Conservation (phyloP, 2,797 vertebrate species). For the Naso thynnoides region DNA sequence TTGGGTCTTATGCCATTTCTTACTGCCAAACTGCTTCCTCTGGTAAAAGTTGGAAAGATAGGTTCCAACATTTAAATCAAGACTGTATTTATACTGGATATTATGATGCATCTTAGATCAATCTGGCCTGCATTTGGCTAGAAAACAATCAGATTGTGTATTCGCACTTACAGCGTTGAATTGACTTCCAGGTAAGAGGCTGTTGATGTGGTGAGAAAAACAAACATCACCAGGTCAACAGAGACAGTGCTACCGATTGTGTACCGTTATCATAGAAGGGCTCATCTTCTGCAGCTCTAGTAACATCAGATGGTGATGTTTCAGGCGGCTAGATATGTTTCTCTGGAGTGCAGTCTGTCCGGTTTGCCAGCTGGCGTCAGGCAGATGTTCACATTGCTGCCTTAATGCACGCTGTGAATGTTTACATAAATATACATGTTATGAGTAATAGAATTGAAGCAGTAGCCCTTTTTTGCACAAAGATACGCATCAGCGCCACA, state of each 20-base stretch:
- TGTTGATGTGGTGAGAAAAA: constrained; percentile 10
- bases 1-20: background rate
- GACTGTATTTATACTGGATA: background rate
- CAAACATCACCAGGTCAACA: background rate
- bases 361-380: background rate
- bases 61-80: background rate
- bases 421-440: background rate
- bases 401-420: constrained; percentile 1
- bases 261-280: background rate
- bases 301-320: background rate
- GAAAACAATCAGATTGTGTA: background rate
- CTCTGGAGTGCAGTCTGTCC: constrained; percentile 14
- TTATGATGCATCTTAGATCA: background rate
- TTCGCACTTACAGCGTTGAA: background rate
- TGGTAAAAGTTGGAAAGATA: background rate
- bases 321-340: constrained; percentile 9
- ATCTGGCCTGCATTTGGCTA: constrained; percentile 10
- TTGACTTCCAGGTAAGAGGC: background rate
- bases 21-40: background rate
- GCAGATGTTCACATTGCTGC: constrained; percentile 7
- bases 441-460: background rate
- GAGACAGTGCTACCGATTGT: background rate
- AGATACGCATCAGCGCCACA: too few relatives aligned
- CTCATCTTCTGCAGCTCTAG: background rate
- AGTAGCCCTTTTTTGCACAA: too few relatives aligned